These are phyloP conservation scores for Sebastes goodei DNA, from an alignment of 2,797 vertebrate species.

Conservation along the genomic window DNA sequence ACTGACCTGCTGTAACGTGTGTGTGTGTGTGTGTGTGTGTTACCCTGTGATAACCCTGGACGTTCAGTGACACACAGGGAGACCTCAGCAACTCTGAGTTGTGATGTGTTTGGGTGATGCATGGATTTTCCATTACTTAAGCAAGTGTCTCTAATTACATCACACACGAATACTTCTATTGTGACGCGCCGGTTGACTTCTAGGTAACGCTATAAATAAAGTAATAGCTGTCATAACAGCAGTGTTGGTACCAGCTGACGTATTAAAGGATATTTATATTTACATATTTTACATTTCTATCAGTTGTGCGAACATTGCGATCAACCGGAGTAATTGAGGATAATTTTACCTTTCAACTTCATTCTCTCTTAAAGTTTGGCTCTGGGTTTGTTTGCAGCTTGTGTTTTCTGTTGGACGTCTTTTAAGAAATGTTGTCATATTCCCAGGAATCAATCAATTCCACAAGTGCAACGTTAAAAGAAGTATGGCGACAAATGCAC, in stretches of 20 bases:
- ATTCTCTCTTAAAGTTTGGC: background rate
- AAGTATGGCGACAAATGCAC: too few species aligned
- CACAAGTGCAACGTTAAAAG: background rate
- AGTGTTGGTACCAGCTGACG: background rate
- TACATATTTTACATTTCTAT: background rate
- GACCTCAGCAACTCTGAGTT: background rate
- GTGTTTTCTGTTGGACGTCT: background rate
- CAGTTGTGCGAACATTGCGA: background rate
- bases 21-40: constrained; percentile 1
- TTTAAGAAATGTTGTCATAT: background rate
- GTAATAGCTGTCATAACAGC: background rate
- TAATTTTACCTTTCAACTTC: background rate
- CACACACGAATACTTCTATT: constrained; percentile 9
- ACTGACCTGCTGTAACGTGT: constrained; percentile 22
- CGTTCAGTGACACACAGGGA: constrained; percentile 21
- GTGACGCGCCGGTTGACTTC: constrained; percentile 3
- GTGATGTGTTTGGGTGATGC: constrained; percentile 10
- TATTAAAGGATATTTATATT: background rate
- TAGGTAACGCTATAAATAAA: constrained; percentile 3
- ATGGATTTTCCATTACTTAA: constrained; percentile 36
- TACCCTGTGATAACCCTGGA: constrained; percentile 37
- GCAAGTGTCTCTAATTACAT: constrained; percentile 25
- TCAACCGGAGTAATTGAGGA: background rate
- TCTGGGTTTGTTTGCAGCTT: background rate
- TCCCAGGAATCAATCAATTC: background rate